These are phyloP conservation scores for Lasioglossum figueresi DNA, from an alignment of 2,888 invertebrate genomes.

Conservation along the genomic window DNA sequence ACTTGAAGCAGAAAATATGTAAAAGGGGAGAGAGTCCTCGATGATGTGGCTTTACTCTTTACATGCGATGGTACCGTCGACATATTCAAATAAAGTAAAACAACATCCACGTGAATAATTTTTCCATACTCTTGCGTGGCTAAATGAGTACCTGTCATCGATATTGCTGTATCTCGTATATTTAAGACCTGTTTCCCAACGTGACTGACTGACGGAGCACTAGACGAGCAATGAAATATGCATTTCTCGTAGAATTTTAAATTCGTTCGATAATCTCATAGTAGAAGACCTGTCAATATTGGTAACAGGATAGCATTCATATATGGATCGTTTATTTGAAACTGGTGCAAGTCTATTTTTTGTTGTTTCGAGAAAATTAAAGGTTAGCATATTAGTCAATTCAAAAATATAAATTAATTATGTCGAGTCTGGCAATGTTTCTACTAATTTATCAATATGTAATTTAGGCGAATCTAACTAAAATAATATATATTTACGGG, in stretches of 20 bases:
- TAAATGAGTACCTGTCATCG: background rate
- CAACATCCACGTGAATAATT: background rate
- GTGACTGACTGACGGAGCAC: background rate
- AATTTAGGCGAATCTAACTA: no score
- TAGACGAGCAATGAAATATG: background rate
- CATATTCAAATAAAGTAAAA: background rate
- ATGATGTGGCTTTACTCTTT: background rate
- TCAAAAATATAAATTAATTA: no score
- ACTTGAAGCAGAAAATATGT: slow-evolving; percentile 4
- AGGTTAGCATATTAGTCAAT: no score
- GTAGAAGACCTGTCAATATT: no score
- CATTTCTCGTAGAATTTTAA: background rate
- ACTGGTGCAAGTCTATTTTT: no score
- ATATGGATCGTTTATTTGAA: no score
- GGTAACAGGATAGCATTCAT: no score
- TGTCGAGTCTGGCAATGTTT: no score
- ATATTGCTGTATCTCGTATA: background rate
- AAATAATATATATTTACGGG: no score
- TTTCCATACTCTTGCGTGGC: background rate
- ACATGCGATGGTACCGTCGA: background rate
- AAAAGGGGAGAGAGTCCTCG: background rate
- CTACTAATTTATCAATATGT: no score
- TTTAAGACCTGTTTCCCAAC: background rate
- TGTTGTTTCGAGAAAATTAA: no score
- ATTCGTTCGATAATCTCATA: background rate